Base-by-base conservation (phyloP, 2,797 vertebrate species). In the Cryptoblepharus egeriae region DNA sequence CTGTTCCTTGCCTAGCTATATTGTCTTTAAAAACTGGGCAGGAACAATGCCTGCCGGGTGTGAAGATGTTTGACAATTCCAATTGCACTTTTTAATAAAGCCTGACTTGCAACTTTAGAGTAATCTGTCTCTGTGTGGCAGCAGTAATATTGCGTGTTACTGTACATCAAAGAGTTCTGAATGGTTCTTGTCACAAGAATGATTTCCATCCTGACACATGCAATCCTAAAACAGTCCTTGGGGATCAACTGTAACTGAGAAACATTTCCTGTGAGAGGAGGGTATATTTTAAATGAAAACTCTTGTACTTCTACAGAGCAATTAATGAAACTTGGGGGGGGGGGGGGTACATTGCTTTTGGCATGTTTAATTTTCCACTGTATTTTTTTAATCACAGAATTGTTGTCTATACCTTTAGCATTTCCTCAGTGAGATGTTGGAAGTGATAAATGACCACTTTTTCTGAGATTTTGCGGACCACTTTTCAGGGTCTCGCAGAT, bases 11-110 rank as follows among this genome's bases (percentile, higher is more conserved):
- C 35, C 73, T 81, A 69, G 37, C 3, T 1, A 49, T 76, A 42
- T 30, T 26, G 3, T 30, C 49, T 5, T 81, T 75, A 85, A 83
- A 89, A 77, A 35, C 18, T 49, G 76, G 57, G 76, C 10, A 88
- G 20, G 45, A 81, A 3, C 4, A 65, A 57, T 49, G 68, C 49
- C 55, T 67, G 65, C 30, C 18, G 69, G 39, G 55, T 68, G 69
- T 60, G 52, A 85, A 58, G 55, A 83, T 81, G 28, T 35, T 3
- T 81, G 86, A 87, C 78, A 85, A 55, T 83, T 87, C 42, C 70
- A 57, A 8, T 10, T 64, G 69, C 11, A 16, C 37, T 84, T 81
- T 87, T 85, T 55, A 88, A 87, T 88, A 88, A 93, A 81, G 63
- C 1, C 22, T 72, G 35, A 32, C 77, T 42, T 85, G 39, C 68